Base-by-base conservation (phyloP, 2,797 vertebrate genomes). In the Hafferia zeledoni region DNA sequence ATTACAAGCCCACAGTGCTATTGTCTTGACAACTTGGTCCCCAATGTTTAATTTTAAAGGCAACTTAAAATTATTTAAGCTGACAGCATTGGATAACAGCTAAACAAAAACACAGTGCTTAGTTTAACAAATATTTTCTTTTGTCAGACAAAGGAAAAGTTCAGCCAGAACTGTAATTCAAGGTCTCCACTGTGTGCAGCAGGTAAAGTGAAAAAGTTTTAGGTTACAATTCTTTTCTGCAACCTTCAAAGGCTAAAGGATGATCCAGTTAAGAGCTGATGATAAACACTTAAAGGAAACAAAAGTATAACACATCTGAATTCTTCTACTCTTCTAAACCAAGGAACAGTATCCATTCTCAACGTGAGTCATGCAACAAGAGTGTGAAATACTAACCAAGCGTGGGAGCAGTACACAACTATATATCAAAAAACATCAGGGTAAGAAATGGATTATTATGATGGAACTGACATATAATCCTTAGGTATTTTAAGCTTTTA, bases 171-270 rank as follows among this genome's bases (percentile, higher is more conserved):
- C 17, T 28, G 10, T 25, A 69, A 83, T 11, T 78, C 33, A 27
- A 61, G 16, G 35, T 53, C 52, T 68, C 75, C 0, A 0, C 27
- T 28, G 10, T 16, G 20, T 1, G 1, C 33, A 64, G 44, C 9
- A 13, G 16, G 43, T 43, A 30, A 87, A 70, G 12, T 64, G 17
- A 64, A 61, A 8, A 46, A 60, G 13, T 71, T 88, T 72, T 16
- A 56, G 16, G 22, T 71, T 41, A 33, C 31, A 76, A 55, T 25
- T 72, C 4, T 5, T 11, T 23, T 65, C 61, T 75, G n/a, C 39
- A 61, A 17, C 7, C 12, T 69, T 79, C 4, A 8, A 78, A 75
- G 15, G 25, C 23, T 82, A 27, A 85, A 87, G 17, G 14, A 56
- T 1, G 0, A 78, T 53, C 18, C 23, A 23, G 17, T 44, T 55